Conservation (phyloP, 2,113 vertebrate genomes). For the Plecotus auritus region DNA sequence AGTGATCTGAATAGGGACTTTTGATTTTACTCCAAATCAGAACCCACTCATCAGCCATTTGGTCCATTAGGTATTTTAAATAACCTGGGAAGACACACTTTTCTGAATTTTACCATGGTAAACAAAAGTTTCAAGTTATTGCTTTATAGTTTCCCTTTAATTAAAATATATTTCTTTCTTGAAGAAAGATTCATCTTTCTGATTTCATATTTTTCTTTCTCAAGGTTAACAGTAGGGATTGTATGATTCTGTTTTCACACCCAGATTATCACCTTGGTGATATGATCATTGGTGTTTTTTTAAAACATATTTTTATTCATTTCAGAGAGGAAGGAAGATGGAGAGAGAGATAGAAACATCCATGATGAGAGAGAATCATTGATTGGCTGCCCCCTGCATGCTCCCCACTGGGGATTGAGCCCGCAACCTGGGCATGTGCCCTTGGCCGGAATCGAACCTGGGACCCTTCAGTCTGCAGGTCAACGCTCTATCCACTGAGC, state of each 20-base stretch:
- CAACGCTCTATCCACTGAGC: too few relatives aligned
- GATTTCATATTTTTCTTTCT: background rate
- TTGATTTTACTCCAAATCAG: background rate
- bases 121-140: background rate
- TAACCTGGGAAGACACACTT: background rate
- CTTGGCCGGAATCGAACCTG: too few relatives aligned
- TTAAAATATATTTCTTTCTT: slow-evolving; percentile 7
- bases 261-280: background rate
- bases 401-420: too few relatives aligned
- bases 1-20: background rate
- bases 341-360: too few relatives aligned
- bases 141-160: background rate
- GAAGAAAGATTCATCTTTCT: background rate
- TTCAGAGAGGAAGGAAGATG: too few relatives aligned
- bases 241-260: background rate
- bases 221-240: background rate
- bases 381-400: too few relatives aligned
- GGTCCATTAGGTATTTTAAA: background rate
- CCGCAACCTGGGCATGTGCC: too few relatives aligned
- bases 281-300: background rate
- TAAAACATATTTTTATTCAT: too few relatives aligned
- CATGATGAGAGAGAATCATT: too few relatives aligned
- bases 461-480: too few relatives aligned
- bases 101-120: background rate
- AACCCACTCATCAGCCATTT: background rate